Evolutionary conservation across 2,888 invertebrate species (phyloP).

Genomic region (Peribatodes rhomboidaria): DNA sequence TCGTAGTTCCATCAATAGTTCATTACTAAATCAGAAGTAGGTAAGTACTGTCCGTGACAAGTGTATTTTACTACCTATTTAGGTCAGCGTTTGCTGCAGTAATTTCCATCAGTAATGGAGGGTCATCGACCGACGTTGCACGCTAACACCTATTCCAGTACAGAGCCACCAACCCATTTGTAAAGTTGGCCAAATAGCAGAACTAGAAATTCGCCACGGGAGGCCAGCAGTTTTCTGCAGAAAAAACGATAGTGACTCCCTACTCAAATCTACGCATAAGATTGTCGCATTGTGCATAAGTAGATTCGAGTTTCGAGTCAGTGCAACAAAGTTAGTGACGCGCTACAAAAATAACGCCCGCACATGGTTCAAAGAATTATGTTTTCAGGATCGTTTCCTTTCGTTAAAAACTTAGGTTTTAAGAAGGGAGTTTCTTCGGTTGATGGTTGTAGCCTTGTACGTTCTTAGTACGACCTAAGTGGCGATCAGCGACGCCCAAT

Average conservation of each 20-base stretch:
- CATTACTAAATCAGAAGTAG: too few species aligned
- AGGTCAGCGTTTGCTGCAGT: slow-evolving; percentile 1
- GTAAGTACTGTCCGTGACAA: too few species aligned
- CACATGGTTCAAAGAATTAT: background rate
- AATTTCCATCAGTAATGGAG: slow-evolving; percentile 2
- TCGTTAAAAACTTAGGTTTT: too few species aligned
- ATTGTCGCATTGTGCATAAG: background rate
- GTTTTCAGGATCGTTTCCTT: too few species aligned
- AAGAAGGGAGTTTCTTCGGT: too few species aligned
- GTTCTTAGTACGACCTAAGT: too few species aligned
- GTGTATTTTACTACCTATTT: too few species aligned
- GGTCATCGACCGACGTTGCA: slow-evolving; percentile 3
- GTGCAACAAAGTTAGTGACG: background rate
- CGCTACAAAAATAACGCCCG: background rate
- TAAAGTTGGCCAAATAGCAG: background rate
- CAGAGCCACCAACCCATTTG: background rate
- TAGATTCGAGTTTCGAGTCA: background rate
- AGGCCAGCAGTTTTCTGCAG: background rate
- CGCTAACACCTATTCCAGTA: slow-evolving; percentile 6
- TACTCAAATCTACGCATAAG: background rate
- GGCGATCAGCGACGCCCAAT: too few species aligned
- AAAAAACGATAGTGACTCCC: background rate
- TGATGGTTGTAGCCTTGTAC: too few species aligned
- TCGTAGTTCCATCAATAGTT: too few species aligned
- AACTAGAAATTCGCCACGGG: background rate